A percentile compares a stretch with the other conserved stretches of the same genome.
Evolutionary conservation across 35 echinoderm and acorn worm genomes (phyloP).

Genomic region (Apostichopus japonicus): DNA sequence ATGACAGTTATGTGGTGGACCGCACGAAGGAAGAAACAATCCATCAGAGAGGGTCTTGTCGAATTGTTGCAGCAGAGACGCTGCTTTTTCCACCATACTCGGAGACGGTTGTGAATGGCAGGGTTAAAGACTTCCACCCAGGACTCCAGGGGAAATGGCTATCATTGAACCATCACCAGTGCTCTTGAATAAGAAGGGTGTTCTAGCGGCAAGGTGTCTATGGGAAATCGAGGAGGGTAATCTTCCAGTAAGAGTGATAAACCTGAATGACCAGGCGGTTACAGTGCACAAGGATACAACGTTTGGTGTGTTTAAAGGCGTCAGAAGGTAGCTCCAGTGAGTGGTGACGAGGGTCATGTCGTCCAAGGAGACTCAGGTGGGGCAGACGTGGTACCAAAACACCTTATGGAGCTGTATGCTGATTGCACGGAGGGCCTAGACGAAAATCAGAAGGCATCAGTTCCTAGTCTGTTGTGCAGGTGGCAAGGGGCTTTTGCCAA

Average conservation of each 20-base stretch:
- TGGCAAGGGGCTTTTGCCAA: neutral
- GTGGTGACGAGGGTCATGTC: slow-evolving; percentile 1
- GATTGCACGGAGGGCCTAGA: slow-evolving; percentile 25
- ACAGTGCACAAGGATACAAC: slow-evolving; percentile 30
- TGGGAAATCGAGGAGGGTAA: neutral
- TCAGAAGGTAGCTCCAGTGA: neutral
- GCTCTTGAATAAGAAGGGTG: slow-evolving; percentile 8
- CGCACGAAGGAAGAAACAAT: no score
- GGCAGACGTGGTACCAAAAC: slow-evolving; percentile 23
- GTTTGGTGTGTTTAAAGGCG: neutral
- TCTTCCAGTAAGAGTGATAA: no score
- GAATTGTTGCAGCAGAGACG: slow-evolving; percentile 6
- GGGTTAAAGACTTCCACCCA: slow-evolving; percentile 14
- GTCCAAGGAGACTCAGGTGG: no score
- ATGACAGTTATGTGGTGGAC: no score
- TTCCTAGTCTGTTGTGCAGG: neutral
- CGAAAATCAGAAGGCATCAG: neutral
- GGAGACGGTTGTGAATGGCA: no score
- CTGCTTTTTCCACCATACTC: neutral
- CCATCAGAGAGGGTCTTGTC: neutral
- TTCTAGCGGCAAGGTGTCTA: slow-evolving; percentile 1
- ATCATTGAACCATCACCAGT: slow-evolving; percentile 14
- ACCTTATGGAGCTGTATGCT: neutral
- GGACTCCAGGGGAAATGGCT: neutral
- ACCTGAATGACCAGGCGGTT: slow-evolving; percentile 38